Base-by-base conservation (phyloP, 53 echinoderm and acorn worm species). In the Holothuria scabra region DNA sequence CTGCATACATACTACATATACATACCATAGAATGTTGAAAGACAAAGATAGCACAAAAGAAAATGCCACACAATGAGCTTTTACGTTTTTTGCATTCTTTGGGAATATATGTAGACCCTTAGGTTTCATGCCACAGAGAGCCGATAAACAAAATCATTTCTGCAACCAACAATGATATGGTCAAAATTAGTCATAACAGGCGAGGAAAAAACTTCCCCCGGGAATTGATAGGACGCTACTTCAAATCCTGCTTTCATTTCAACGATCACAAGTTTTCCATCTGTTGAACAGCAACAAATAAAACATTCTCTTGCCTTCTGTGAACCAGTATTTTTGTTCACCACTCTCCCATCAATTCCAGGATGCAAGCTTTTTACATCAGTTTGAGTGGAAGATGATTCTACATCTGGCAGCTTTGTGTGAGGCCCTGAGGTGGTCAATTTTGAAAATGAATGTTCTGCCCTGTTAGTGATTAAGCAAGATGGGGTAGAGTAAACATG, bases 171-270 rank as follows among this genome's bases (percentile, higher is more conserved):
- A 19, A 93, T 68, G 21, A 95, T 56, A 33, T 16, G 7, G 29
- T 60, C 74, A 30, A 81, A 69, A 23, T 60, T 52, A 52, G 75
- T 28, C 9, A 90, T 84, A 5, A 94, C 83, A 21, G 93, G 93
- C 13, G 95, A 95, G 49, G 95, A 95, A 67, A 95, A 95, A 26
- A 93, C 81, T 71, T 93, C 87, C 55, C 95, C 95, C 5, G 89
- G 93, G 13, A 95, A 76, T n/a, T 46, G 55, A 30, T 76, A 74
- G 25, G 89, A 82, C 28, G 83, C 28, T 12, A 88, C 23, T 57
- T 66, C 49, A 70, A 74, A 63, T 49, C 95, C 93, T 58, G 93
- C 83, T 56, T 14, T 21, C 3, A 93, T 46, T 74, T 92, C 91
- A 56, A 95, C 74, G 8, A 87, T 85, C 21, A 26, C 56, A 3